These are phyloP conservation scores for Tangara arthus DNA, from an alignment of 2,797 vertebrate species.

Conservation along the genomic window DNA sequence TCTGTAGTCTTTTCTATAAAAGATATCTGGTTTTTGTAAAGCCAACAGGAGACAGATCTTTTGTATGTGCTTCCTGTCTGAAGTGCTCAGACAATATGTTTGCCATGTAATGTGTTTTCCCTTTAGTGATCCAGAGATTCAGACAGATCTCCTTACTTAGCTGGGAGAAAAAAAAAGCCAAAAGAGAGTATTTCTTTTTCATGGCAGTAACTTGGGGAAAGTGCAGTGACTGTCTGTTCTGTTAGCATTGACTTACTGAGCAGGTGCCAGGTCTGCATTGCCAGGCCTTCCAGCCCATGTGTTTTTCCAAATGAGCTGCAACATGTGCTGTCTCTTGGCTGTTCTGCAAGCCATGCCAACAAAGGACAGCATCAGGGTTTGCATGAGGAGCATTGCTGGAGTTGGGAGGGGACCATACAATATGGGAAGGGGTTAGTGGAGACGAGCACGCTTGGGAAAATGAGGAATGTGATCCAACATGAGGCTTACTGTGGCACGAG, in stretches of 20 bases:
- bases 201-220: neutral
- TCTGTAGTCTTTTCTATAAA: neutral
- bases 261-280: neutral
- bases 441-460: neutral
- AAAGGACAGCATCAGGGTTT: neutral
- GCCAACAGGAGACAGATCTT: neutral
- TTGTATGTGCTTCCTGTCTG: neutral
- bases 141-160: neutral
- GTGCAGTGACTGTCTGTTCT: neutral
- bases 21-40: neutral
- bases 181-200: neutral
- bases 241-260: neutral
- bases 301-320: fast-evolving
- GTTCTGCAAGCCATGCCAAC: neutral
- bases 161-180: too few species aligned
- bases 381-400: neutral
- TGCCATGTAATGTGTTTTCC: neutral
- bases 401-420: neutral
- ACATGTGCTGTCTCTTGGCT: fast-evolving
- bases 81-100: neutral
- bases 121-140: neutral
- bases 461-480: fast-evolving
- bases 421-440: neutral
- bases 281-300: neutral
- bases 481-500: neutral